Base-by-base conservation (phyloP, 2,797 vertebrate genomes). In the Emydoidea blandingii region DNA sequence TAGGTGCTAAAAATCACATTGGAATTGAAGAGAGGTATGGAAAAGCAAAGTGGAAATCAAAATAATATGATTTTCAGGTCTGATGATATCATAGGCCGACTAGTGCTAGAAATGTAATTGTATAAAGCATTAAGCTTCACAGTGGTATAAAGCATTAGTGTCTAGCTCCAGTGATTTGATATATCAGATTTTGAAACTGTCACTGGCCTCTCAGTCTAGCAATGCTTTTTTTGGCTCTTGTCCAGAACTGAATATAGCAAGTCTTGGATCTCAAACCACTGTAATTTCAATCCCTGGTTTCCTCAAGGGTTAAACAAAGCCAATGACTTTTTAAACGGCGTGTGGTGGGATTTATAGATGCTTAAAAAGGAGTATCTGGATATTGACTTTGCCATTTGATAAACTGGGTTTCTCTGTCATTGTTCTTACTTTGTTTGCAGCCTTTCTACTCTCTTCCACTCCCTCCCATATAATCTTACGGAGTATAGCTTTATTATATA, bases 221-320 rank as follows among this genome's bases (percentile, higher is more conserved):
- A n/a, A 14, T 56, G 81, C 54, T 81, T 94, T 91, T 62, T 56
- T 79, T 95, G 89, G 68, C 93, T 0, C 0, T 72, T n/a, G 12
- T 92, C 90, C 83, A 86, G 49, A 79, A 25, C 4, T 27, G 59
- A 76, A 44, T 8, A 34, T n/a, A 72, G 44, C 91, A 76, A 81
- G 53, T 19, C 1, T 4, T 82, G 89, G 44, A 37, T 94, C 81
- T 95, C 93, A 85, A 47, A 85, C 8, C 68, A 44, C 52, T 4
- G 0, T 79, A 18, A 21, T 68, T 95, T 92, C 49, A 27, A 0
- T 76, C 86, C 88, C 86, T 93, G 88, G 4, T 93, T 97, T 96
- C 53, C 65, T 91, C 76, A 88, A 59, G 85, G 59, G 86, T 93
- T 96, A 95, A 92, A 90, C 74, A 93, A 91, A 96, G 21, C 52